These are phyloP conservation scores for Tetraneura akinire DNA, from an alignment of 1,140 invertebrate species.

Conservation along the genomic window DNA sequence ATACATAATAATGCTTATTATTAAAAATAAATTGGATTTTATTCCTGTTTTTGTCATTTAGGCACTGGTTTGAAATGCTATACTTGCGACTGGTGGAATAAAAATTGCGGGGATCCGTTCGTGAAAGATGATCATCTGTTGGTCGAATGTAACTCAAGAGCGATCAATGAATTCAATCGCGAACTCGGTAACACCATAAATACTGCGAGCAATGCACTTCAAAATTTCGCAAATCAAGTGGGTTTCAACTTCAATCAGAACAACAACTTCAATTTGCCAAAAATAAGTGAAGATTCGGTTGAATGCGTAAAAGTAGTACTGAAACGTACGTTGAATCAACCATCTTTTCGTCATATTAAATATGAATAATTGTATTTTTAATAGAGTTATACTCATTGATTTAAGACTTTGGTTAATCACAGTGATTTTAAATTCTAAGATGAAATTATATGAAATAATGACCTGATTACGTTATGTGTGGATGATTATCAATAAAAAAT, in stretches of 20 bases:
- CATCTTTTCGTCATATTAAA: too few relatives aligned
- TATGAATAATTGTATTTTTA: background rate
- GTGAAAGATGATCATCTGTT: constrained; percentile 12
- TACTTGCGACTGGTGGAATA: constrained; percentile 8
- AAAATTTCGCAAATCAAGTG: constrained; percentile 35
- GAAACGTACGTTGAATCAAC: too few relatives aligned
- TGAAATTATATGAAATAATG: too few relatives aligned
- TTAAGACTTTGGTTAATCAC: too few relatives aligned
- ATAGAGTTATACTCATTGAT: too few relatives aligned
- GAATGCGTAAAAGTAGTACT: constrained; percentile 28
- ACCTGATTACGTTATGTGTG: too few relatives aligned
- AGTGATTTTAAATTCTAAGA: too few relatives aligned
- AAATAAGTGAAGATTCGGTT: constrained; percentile 31
- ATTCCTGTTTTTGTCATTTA: background rate
- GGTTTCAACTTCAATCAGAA: constrained; percentile 38
- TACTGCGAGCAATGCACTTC: constrained; percentile 12
- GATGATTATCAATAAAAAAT: too few relatives aligned
- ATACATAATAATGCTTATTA: too few relatives aligned
- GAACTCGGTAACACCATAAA: constrained; percentile 30
- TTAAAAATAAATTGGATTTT: too few relatives aligned
- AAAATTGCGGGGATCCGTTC: constrained; percentile 30
- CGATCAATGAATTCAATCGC: constrained; percentile 29
- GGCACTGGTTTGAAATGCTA: constrained; percentile 38
- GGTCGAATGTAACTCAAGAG: constrained; percentile 23
- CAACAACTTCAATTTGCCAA: constrained; percentile 20